Evolutionary conservation across 2,797 vertebrate species (phyloP), one percentile per base, ranked within the genome.

Genomic region (Ctenopoma kingsleyae): DNA sequence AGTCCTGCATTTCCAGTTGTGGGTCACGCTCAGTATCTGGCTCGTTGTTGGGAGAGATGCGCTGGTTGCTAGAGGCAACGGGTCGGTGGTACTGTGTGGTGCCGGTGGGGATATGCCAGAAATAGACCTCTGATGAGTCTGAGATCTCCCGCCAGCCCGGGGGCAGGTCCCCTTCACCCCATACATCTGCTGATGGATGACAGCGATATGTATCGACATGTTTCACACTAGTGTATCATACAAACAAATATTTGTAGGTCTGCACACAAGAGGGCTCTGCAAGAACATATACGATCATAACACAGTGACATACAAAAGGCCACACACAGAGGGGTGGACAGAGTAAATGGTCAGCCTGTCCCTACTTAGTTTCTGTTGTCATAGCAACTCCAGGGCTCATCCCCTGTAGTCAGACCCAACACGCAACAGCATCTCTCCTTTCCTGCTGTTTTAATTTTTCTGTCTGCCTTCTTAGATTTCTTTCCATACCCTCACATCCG

Each of bases 31-130:
- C 94, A 0, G 87, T n/a, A 16, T 82, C 63, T 54, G 81, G 69
- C 50, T 83, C 82, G 7, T 56, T 60, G 66, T 25, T 49, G 27
- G 82, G 70, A 32, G 79, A 49, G 32, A 56, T 58, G 43, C 71
- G 66, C 20, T 83, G 81, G 78, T 82, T 83, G 74, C 80, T 67
- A 11, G 94, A 66, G 61, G 95, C 93, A 46, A 95, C 84, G 0
- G 97, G 96, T 72, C 94, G 94, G 58, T 98, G 96, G 92, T 97
- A 98, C 76, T 98, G 97, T 13, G 97, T 97, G 15, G 97, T 96
- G 81, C 96, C 97, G 1, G 96, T 97, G 56, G 98, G 97, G 90
- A 98, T 91, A 74, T 98, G 96, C 98, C 97, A 99, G 66, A 98
- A 98, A 89, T 97, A 99, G 85, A 96, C 95, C 62, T 97, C 96